Base-by-base conservation (phyloP, 2,888 invertebrate genomes). In the Nipponacmea schrenckii region DNA sequence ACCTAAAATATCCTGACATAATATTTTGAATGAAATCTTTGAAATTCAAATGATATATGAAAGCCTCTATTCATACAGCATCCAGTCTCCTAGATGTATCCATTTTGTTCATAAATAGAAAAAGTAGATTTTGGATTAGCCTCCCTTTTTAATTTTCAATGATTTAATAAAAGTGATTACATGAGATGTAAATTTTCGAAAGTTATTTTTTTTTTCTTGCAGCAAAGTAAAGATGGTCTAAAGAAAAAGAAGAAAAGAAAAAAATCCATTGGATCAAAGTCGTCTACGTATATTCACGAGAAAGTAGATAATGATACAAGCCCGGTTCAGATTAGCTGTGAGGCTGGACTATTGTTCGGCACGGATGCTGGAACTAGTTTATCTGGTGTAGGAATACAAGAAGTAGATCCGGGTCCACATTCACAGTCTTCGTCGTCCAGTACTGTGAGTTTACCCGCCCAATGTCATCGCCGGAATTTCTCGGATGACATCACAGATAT, bases 211-310 rank as follows among this genome's bases (percentile, higher is more conserved):
- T 31, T 10, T 26, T 64, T 27, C n/a, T 64, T 56, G 2, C 26
- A 67, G 56, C 50, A 39, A 10, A 10, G 7, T 39, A 39, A 39
- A 39, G 39, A 39, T 39, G 39, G 39, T 39, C 77, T 76, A 44
- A 77, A 75, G 69, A 79, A 78, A 68, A 79, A 79, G 77, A 78
- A 76, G 63, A 79, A 79, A 73, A 79, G 76, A 68, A 71, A 73
- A 31, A 78, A 76, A 73, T 67, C 64, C 45, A 44, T 69, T 12
- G 79, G 77, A 63, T 62, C 65, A 26, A 74, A 70, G 26, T 70
- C 70, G 12, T 27, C 64, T 17, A 64, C 64, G 1, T 46, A 31
- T 45, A 20, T 45, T 15, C 27, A 46, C 4, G 17, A 20, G 44
- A 64, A 48, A 20, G 20, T 24, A 24, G 20, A 31, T 7, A 46